Percentiles rank a stretch among this genome's conserved stretches.
Conservation (phyloP, 1,140 invertebrate species). For the Nomia melanderi region DNA sequence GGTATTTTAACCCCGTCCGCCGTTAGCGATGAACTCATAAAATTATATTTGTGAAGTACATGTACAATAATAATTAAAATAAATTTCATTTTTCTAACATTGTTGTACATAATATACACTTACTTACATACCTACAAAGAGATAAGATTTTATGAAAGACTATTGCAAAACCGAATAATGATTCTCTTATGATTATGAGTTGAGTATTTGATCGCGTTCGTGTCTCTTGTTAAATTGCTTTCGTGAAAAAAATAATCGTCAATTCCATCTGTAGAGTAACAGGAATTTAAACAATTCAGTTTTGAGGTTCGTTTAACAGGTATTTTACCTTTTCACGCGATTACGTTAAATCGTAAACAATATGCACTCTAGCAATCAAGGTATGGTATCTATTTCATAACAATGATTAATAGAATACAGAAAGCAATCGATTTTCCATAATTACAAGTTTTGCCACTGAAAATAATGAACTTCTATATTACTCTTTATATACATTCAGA, state of each 20-base stretch:
- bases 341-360: constrained; percentile 12
- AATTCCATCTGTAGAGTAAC: constrained; percentile 9
- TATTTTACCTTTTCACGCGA: not conserved
- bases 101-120: constrained; percentile 3
- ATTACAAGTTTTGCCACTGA: constrained; percentile 4
- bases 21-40: constrained; percentile 98
- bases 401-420: constrained; percentile 44
- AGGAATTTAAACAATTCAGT: not conserved
- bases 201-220: too few species aligned
- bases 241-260: constrained; percentile 43
- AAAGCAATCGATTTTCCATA: constrained; percentile 13
- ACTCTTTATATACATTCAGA: not conserved
- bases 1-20: constrained; percentile 97
- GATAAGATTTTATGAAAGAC: constrained; percentile 7
- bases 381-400: constrained; percentile 48
- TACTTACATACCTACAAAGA: not conserved
- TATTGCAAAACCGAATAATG: too few species aligned
- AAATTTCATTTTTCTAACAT: not conserved
- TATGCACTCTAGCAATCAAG: constrained; percentile 22
- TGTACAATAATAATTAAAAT: not conserved
- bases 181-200: too few species aligned
- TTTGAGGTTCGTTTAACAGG: not conserved
- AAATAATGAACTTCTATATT: constrained; percentile 22
- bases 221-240: too few species aligned
- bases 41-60: constrained; percentile 91